These are phyloP conservation scores for Macrophya alboannulata DNA, from an alignment of 2,888 invertebrate genomes.

Conservation along the genomic window DNA sequence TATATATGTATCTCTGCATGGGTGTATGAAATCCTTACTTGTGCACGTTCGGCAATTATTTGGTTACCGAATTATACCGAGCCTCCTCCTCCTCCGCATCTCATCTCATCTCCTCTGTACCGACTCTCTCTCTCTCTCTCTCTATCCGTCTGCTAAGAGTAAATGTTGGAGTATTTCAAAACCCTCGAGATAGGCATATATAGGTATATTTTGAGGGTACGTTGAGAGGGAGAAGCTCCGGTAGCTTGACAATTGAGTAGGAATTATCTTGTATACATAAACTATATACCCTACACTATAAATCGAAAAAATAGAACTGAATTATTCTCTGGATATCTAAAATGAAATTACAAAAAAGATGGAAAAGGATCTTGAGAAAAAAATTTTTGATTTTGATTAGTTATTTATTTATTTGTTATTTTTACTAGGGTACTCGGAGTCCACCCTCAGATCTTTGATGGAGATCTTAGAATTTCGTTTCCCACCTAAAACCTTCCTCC, in stretches of 20 bases:
- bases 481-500: background rate
- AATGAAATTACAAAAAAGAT: too few relatives aligned
- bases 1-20: background rate
- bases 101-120: background rate
- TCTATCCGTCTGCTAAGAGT: background rate
- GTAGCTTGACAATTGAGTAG: background rate
- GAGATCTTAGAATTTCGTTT: constrained; percentile 34
- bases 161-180: constrained; percentile 6
- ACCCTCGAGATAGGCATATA: background rate
- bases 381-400: background rate
- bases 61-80: constrained; percentile 37
- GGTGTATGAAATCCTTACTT: constrained; percentile 39
- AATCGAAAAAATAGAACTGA: too few relatives aligned
- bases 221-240: background rate
- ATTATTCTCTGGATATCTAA: too few relatives aligned
- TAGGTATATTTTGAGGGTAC: background rate
- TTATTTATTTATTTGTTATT: background rate
- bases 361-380: too few relatives aligned
- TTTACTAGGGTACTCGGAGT: background rate
- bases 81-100: background rate
- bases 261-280: background rate
- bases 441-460: background rate
- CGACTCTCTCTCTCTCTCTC: background rate
- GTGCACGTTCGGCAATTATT: constrained; percentile 53
- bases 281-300: too few relatives aligned